phyloP scores from a whole-genome alignment of 2,797 vertebrate species.

The Lepidocolaptes lacrymiger region DNA sequence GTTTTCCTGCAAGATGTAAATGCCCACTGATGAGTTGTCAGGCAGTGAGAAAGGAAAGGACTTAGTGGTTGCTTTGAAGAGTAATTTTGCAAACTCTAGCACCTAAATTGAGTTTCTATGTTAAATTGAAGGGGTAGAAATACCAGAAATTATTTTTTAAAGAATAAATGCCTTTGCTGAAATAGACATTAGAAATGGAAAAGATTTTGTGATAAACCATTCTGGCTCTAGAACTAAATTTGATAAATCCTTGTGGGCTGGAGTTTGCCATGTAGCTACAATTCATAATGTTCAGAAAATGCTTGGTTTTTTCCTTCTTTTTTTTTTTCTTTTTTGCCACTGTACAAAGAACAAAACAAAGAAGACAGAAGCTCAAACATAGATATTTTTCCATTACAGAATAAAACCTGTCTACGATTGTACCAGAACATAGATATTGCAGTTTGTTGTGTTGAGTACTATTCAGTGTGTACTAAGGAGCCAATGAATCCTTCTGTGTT shows the following conservation, averaged over 20 bases:
- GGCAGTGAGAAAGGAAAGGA: background rate
- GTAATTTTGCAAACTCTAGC: background rate
- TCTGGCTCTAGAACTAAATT: background rate
- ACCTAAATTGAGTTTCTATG: background rate
- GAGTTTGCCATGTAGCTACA: background rate
- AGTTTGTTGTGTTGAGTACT: background rate
- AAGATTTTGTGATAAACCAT: background rate
- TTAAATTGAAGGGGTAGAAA: background rate
- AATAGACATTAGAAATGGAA: background rate
- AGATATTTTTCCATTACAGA: background rate
- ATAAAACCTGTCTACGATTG: rapidly evolving
- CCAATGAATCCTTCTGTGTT: background rate
- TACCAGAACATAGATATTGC: background rate
- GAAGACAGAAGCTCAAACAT: background rate
- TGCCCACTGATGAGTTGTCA: background rate
- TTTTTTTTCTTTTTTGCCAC: background rate
- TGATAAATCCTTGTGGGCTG: background rate
- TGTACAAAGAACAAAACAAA: background rate
- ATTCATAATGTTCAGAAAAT: background rate
- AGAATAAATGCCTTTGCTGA: background rate
- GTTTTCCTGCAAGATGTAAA: background rate
- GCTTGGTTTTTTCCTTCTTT: background rate
- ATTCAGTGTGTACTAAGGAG: background rate
- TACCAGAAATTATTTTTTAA: background rate
- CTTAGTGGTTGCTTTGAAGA: background rate